Percentiles rank a stretch among this genome's conserved stretches.
Evolutionary conservation across 1,140 invertebrate species (phyloP).

Genomic region (Spodoptera litura): DNA sequence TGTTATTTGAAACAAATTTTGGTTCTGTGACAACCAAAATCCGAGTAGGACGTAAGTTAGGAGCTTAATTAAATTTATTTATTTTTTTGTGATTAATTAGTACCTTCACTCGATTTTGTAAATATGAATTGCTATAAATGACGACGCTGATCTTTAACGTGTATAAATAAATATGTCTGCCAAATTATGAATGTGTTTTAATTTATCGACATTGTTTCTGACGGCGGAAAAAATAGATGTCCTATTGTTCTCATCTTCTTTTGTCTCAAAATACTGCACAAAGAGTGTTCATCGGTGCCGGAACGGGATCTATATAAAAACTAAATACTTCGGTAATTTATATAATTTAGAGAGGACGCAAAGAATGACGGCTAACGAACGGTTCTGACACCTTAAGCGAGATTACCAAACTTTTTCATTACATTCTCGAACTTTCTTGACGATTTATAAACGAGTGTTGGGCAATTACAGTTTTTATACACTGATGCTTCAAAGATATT

Average conservation of each 20-base stretch:
- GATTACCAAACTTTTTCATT: conserved; percentile 54
- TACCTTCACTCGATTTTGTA: conserved; percentile 81
- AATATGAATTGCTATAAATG: conserved; percentile 81
- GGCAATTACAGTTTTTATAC: conserved; percentile 47
- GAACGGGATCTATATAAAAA: conserved; percentile 49
- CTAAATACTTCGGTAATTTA: conserved; percentile 54
- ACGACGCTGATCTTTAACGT: conserved; percentile 83
- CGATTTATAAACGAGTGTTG: conserved; percentile 45
- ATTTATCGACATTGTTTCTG: conserved; percentile 52
- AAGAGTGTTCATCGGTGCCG: conserved; percentile 44
- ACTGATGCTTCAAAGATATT: conserved; percentile 37
- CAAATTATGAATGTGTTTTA: conserved; percentile 78
- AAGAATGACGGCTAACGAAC: conserved; percentile 56
- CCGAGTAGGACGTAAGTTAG: conserved; percentile 71
- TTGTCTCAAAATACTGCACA: conserved; percentile 41
- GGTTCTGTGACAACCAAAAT: conserved; percentile 79
- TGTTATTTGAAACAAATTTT: conserved; percentile 69
- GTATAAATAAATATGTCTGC: conserved; percentile 85
- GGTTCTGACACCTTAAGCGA: conserved; percentile 56
- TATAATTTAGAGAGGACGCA: conserved; percentile 52
- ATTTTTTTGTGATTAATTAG: conserved; percentile 80
- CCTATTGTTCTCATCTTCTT: conserved; percentile 48
- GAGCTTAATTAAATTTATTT: conserved; percentile 78
- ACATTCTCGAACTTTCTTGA: conserved; percentile 50
- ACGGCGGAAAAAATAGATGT: conserved; percentile 31